These are phyloP conservation scores for Yasuhikotakia modesta DNA, from an alignment of 2,797 vertebrate genomes.

Conservation along the genomic window DNA sequence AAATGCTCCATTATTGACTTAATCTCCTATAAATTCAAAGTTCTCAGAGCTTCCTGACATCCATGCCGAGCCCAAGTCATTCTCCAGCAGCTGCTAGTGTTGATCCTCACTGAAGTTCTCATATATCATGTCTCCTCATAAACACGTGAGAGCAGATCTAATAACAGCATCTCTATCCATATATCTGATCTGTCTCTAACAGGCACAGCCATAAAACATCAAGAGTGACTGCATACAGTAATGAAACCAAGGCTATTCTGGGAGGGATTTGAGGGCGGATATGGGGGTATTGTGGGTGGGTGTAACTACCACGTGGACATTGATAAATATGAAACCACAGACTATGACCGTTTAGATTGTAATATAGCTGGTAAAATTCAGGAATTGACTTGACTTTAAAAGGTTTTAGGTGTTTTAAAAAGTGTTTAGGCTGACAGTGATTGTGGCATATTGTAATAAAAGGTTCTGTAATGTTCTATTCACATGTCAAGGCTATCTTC, in stretches of 20 bases:
- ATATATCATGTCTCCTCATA: conserved; percentile 33
- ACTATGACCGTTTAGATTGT: too few relatives aligned
- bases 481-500: too few relatives aligned
- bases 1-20: too few relatives aligned
- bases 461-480: too few relatives aligned
- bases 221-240: neutral
- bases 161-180: conserved; percentile 30
- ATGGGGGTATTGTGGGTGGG: neutral
- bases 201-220: neutral
- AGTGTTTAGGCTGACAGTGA: too few relatives aligned
- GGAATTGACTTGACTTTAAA: too few relatives aligned
- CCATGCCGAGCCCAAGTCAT: neutral
- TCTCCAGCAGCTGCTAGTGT: neutral
- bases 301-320: neutral
- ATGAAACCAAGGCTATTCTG: neutral
- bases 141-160: conserved; percentile 21
- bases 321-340: neutral
- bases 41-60: too few relatives aligned
- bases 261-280: neutral
- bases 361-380: too few relatives aligned
- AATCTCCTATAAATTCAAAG: too few relatives aligned
- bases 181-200: conserved; percentile 18
- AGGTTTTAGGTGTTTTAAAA: too few relatives aligned
- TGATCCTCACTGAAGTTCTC: neutral
- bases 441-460: too few relatives aligned